Percentiles rank a stretch among this genome's conserved stretches.
Evolutionary conservation across 2,888 invertebrate genomes (phyloP).

Genomic region (Sthenelais limicola): DNA sequence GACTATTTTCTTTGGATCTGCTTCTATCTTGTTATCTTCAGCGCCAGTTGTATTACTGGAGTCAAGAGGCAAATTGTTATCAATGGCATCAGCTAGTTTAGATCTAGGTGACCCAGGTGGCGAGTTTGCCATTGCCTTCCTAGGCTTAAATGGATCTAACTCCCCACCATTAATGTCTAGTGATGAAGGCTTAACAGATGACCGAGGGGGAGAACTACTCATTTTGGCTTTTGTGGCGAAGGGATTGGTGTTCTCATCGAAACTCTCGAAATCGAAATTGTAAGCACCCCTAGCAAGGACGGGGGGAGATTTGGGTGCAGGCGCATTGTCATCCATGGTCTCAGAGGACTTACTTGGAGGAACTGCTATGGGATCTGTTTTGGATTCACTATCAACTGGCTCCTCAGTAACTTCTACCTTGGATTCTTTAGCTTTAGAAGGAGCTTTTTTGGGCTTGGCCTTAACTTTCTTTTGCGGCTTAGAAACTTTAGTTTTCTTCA

Average conservation of each 20-base stretch:
- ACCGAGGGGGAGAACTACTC: conserved; percentile 55
- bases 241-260: conserved; percentile 66
- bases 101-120: conserved; percentile 35
- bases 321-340: conserved; percentile 30
- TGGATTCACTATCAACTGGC: neutral
- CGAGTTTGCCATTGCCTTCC: conserved; percentile 26
- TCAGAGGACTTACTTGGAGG: neutral
- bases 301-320: conserved; percentile 26
- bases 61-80: conserved; percentile 13
- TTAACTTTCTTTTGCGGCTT: neutral
- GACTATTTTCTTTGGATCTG: conserved; percentile 26
- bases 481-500: too few relatives aligned
- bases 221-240: conserved; percentile 59
- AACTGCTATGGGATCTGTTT: neutral
- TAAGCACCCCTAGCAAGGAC: conserved; percentile 71
- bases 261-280: conserved; percentile 67
- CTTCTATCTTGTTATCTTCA: conserved; percentile 14
- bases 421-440: neutral
- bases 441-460: neutral
- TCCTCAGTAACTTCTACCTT: conserved; percentile 1
- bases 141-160: conserved; percentile 29
- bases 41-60: neutral
- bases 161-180: conserved; percentile 33
- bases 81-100: conserved; percentile 8
- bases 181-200: neutral